Evolutionary conservation across 2,797 vertebrate species (phyloP).

Genomic region (Sphaeramia orbicularis): DNA sequence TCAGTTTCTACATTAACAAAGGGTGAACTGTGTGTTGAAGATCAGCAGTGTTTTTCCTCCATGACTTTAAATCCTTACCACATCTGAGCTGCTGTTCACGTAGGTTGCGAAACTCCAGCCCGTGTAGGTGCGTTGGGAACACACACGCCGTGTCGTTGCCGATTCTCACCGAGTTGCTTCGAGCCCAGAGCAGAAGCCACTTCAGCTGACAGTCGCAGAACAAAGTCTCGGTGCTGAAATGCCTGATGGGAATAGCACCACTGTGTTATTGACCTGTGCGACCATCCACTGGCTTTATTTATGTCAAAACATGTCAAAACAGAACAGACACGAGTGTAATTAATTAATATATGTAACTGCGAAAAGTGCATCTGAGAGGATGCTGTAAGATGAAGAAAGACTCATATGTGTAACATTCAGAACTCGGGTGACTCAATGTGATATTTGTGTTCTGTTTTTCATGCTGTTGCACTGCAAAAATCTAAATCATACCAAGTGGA

Average conservation of each 20-base stretch:
- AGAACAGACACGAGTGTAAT: slow-evolving; percentile 8
- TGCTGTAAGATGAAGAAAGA: no score
- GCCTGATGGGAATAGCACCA: slow-evolving; percentile 73
- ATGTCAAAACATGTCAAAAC: neutral
- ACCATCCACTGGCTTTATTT: neutral
- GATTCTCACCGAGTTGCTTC: slow-evolving; percentile 84
- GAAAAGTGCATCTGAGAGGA: no score
- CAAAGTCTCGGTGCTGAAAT: slow-evolving; percentile 90
- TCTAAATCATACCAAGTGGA: no score
- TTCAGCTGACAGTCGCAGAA: slow-evolving; percentile 94
- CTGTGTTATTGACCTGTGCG: neutral
- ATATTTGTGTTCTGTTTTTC: no score
- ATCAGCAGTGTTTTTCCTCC: no score
- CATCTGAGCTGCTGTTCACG: slow-evolving; percentile 89
- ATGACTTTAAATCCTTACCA: slow-evolving; percentile 80
- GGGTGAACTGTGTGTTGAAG: no score
- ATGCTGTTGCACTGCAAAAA: no score
- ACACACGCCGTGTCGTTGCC: slow-evolving; percentile 88
- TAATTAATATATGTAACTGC: no score
- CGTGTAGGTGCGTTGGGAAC: slow-evolving; percentile 87
- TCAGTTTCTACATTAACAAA: no score
- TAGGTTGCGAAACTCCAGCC: slow-evolving; percentile 86
- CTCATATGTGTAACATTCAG: no score
- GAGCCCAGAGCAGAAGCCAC: slow-evolving; percentile 90
- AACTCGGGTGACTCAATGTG: no score